Conservation (phyloP, 2,888 invertebrate species). For the Phalera bucephala region DNA sequence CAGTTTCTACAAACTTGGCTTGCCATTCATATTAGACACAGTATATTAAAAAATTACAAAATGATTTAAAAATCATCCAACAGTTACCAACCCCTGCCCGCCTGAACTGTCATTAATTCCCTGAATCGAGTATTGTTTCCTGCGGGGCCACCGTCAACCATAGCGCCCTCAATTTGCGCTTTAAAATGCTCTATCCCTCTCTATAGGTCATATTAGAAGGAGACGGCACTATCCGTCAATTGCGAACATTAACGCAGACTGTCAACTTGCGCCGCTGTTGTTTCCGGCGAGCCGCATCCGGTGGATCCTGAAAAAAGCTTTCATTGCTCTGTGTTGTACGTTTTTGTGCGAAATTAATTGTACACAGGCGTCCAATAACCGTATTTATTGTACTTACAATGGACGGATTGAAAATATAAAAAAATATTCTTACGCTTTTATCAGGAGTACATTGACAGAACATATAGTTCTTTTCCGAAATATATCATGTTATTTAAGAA, state of each 20-base stretch:
- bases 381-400: slow-evolving; percentile 20
- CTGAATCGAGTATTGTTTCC: slow-evolving; percentile 81
- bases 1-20: no score
- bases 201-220: slow-evolving; percentile 28
- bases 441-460: no score
- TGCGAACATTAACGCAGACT: slow-evolving; percentile 34
- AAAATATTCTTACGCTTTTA: no score
- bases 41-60: no score
- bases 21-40: no score
- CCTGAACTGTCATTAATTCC: slow-evolving; percentile 74
- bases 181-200: slow-evolving; percentile 50
- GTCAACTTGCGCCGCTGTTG: slow-evolving; percentile 38
- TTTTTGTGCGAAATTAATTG: slow-evolving; percentile 33
- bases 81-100: slow-evolving; percentile 37
- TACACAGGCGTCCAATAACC: no score
- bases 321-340: slow-evolving; percentile 29
- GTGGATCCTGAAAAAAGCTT: slow-evolving; percentile 69
- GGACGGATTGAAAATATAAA: no score
- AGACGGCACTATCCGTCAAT: slow-evolving; percentile 38
- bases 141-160: slow-evolving; percentile 62
- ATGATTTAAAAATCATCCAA: no score
- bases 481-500: no score
- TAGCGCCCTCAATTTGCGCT: slow-evolving; percentile 70
- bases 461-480: no score
- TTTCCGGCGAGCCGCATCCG: slow-evolving; percentile 69